Percentiles rank a stretch among this genome's conserved stretches.
phyloP scores from a whole-genome alignment of 2,113 vertebrate genomes.

The Redunca redunca region DNA sequence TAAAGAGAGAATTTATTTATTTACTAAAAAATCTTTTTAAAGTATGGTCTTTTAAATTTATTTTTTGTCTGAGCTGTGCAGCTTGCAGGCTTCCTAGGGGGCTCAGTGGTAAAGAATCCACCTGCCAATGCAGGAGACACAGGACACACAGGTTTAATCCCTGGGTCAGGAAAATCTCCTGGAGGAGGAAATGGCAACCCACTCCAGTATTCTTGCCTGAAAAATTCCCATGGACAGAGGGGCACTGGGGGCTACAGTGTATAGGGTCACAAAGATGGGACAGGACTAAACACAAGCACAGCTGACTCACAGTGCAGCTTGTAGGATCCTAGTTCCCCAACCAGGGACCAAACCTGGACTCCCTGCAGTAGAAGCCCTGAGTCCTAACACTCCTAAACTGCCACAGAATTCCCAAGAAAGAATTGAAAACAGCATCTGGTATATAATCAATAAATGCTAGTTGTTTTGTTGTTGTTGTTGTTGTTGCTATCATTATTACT shows the following conservation, averaged over 20 bases:
- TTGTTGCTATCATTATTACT: not conserved
- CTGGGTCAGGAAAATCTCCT: not conserved
- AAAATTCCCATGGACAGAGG: not conserved
- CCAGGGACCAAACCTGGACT: not conserved
- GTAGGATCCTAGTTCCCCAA: not conserved
- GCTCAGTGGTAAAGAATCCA: not conserved
- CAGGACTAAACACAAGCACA: not conserved
- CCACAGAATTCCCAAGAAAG: not conserved
- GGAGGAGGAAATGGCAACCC: not conserved
- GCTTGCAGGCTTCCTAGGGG: not conserved
- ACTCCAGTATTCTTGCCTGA: not conserved
- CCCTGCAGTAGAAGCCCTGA: not conserved
- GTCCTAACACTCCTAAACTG: not conserved
- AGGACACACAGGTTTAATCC: not conserved
- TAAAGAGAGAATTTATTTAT: not conserved
- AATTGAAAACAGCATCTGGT: not conserved
- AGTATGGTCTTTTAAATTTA: not conserved
- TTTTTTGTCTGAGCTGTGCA: not conserved
- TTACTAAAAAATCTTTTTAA: not conserved
- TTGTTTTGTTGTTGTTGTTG: not conserved
- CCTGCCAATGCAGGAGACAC: not conserved
- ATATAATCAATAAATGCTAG: not conserved
- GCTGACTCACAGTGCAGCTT: not conserved
- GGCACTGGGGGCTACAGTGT: not conserved
- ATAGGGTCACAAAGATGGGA: not conserved